Percentiles rank a stretch among this genome's conserved stretches.
These are phyloP conservation scores for rat (Rattus norvegicus) DNA, from an alignment of 2,113 vertebrate genomes.

Conservation along the genomic window DNA sequence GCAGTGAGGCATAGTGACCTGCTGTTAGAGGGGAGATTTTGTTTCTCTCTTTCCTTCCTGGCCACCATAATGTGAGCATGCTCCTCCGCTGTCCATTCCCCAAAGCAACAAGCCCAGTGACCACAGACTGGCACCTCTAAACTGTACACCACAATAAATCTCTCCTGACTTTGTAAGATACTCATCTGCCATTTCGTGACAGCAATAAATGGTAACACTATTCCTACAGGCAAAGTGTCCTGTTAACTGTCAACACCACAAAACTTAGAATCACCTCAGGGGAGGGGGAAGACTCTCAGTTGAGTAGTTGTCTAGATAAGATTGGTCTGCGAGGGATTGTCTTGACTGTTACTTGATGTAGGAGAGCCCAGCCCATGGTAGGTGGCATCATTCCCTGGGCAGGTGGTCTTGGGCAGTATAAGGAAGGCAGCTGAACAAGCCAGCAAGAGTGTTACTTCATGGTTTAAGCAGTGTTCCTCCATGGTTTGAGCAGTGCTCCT, in stretches of 20 bases:
- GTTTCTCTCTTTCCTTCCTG: neutral
- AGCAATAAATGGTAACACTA: neutral
- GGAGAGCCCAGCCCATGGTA: neutral
- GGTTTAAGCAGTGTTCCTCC: neutral
- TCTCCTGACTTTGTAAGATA: neutral
- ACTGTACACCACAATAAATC: neutral
- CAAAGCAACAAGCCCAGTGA: neutral
- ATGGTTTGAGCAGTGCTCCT: neutral
- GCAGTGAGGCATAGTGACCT: neutral
- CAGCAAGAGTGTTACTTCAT: neutral
- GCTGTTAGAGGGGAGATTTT: neutral
- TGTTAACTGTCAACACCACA: neutral
- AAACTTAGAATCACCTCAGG: neutral
- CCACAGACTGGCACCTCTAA: neutral
- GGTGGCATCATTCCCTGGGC: neutral
- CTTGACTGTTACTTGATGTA: neutral
- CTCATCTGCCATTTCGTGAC: neutral
- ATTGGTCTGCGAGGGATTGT: neutral
- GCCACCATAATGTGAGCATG: neutral
- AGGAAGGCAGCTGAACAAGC: neutral
- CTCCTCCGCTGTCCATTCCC: neutral
- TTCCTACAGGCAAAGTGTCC: neutral
- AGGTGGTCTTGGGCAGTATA: neutral
- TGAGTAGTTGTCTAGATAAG: neutral
- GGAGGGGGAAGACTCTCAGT: neutral